Base-by-base conservation (phyloP, 2,888 invertebrate species). In the Priapulus caudatus region DNA sequence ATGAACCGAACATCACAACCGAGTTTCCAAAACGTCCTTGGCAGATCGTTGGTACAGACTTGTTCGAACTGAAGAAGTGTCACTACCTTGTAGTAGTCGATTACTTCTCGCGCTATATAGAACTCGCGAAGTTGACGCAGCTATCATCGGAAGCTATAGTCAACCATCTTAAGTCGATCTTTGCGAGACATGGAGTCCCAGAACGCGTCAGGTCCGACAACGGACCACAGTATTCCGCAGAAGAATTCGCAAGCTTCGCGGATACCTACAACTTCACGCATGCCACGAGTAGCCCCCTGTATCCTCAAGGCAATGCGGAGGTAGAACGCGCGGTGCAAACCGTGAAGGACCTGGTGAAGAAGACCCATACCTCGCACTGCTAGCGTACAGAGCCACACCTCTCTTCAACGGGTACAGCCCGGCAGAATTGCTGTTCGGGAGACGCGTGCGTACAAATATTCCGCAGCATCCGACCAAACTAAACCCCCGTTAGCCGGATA, bases 21-120 rank as follows among this genome's bases (percentile, higher is more conserved):
- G 47, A 52, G 16, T 56, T 61, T 20, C 62, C 60, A 18, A 23
- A 52, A 20, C 54, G 52, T 33, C 60, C 60, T 15, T 60, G 59
- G 61, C 54, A 59, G 51, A 60, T 48, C 18, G 52, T 61, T 23
- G 60, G 54, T 4, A 55, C 56, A 43, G 60, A 61, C 51, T 45
- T 63, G 23, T 58, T 59, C 43, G 50, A 60, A 20, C 48, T 59
- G 10, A 33, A 33, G 10, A n/a, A n/a, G 10, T 10, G n/a, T 33
- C 33, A 33, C 10, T 33, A n/a, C n/a, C 33, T 33, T 33, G 33
- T 33, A 10, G 10, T 33, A n/a, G 33, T 33, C 10, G 33, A 33
- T 33, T n/a, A 33, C 33, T 33, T 10, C n/a, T 10, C 10, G 10
- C 33, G 33, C 33, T 33, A 33, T 33, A 33, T 33, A 10, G 33